A percentile compares a stretch with the other conserved stretches of the same genome.
phyloP scores from a whole-genome alignment of 2,113 vertebrate species.

The Pardalotus punctatus region DNA sequence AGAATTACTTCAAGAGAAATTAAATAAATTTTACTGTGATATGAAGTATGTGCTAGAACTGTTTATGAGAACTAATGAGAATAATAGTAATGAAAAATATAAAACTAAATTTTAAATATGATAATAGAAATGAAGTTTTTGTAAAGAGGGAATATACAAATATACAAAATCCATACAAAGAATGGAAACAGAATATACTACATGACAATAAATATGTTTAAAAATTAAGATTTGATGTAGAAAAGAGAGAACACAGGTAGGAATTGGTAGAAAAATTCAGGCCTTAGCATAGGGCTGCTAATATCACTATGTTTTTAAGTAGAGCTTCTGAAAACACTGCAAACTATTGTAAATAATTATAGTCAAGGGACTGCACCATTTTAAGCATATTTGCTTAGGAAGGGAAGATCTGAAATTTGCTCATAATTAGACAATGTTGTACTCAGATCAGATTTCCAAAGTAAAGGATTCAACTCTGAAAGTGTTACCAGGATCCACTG shows the following conservation, averaged over 20 bases:
- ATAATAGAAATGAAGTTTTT: neutral
- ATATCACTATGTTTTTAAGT: neutral
- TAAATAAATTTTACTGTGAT: neutral
- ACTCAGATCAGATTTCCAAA: neutral
- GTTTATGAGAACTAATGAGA: neutral
- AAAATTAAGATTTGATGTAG: neutral
- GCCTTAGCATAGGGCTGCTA: neutral
- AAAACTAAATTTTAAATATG: neutral
- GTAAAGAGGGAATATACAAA: neutral
- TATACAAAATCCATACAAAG: too few relatives aligned
- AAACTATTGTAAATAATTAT: neutral
- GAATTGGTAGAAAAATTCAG: neutral
- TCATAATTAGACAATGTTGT: neutral
- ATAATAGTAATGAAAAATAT: neutral
- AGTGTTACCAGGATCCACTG: neutral
- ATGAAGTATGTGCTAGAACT: neutral
- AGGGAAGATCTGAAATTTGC: neutral
- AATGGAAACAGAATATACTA: neutral
- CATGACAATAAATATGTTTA: neutral
- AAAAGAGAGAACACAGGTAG: neutral
- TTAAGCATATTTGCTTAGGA: neutral
- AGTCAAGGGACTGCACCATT: neutral
- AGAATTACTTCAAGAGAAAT: neutral
- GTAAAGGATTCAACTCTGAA: neutral
- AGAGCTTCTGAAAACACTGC: neutral